Evolutionary conservation across 2,113 vertebrate species (phyloP).

Genomic region (Lagenorhynchus albirostris): DNA sequence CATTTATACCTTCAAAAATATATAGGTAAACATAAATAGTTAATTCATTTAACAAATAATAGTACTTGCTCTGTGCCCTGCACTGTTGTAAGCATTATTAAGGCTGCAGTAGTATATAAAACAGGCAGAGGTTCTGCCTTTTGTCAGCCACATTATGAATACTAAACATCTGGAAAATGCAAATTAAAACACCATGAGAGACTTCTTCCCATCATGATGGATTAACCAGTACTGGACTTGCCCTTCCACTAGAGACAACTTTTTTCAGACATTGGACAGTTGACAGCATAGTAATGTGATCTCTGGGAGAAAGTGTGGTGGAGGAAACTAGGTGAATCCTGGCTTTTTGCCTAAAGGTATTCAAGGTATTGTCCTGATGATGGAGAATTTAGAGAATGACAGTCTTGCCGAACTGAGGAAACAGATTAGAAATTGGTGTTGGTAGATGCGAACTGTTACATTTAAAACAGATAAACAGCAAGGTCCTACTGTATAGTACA

Average conservation of each 20-base stretch:
- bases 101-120: not conserved
- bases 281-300: not conserved
- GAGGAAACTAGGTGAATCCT: not conserved
- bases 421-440: not conserved
- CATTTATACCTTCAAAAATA: not conserved
- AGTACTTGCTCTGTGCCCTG: not conserved
- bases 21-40: not conserved
- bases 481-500: not conserved
- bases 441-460: not conserved
- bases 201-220: not conserved
- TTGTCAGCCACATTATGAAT: conserved; percentile 14
- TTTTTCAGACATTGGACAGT: not conserved
- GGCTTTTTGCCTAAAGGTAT: not conserved
- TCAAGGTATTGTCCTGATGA: not conserved
- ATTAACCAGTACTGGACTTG: not conserved
- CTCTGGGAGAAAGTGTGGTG: not conserved
- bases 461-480: not conserved
- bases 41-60: conserved; percentile 24
- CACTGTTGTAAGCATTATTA: not conserved
- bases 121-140: not conserved
- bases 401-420: conserved; percentile 19
- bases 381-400: not conserved
- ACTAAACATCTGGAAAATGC: conserved; percentile 28
- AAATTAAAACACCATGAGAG: not conserved
- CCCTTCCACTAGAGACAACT: not conserved